Conservation (phyloP, 1,140 invertebrate genomes). For the Hormaphis cornu region DNA sequence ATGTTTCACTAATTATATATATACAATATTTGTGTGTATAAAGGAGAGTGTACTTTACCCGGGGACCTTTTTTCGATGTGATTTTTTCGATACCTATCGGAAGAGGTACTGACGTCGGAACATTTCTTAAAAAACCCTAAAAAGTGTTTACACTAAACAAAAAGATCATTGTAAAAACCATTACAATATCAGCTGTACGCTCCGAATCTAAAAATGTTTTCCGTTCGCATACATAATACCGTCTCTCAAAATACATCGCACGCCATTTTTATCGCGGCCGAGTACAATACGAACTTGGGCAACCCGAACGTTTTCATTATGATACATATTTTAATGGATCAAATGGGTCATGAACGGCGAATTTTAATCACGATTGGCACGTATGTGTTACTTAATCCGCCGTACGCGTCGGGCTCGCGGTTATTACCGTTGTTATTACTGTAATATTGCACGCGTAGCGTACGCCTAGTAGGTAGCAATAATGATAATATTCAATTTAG, state of each 20-base stretch:
- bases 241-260: background rate
- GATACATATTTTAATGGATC: slow-evolving; percentile 24
- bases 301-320: background rate
- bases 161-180: too few species aligned
- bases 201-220: too few species aligned
- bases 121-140: too few species aligned
- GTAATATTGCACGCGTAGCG: background rate
- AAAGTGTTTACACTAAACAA: too few species aligned
- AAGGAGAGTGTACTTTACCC: too few species aligned
- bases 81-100: too few species aligned
- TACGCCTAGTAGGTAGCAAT: background rate
- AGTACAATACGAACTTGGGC: background rate
- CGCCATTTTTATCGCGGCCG: background rate
- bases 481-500: slow-evolving; percentile 14
- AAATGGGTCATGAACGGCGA: slow-evolving; percentile 31
- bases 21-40: too few species aligned
- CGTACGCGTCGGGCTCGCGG: background rate
- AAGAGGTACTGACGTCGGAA: too few species aligned
- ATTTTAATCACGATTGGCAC: slow-evolving; percentile 27
- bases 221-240: too few species aligned
- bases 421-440: slow-evolving; percentile 4
- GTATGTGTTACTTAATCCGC: slow-evolving; percentile 27
- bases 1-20: too few species aligned
- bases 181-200: too few species aligned
- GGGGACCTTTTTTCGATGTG: too few species aligned